Evolutionary conservation across 2,797 vertebrate genomes (phyloP), one percentile per base, ranked within the genome.

Genomic region (Forpus xanthops): DNA sequence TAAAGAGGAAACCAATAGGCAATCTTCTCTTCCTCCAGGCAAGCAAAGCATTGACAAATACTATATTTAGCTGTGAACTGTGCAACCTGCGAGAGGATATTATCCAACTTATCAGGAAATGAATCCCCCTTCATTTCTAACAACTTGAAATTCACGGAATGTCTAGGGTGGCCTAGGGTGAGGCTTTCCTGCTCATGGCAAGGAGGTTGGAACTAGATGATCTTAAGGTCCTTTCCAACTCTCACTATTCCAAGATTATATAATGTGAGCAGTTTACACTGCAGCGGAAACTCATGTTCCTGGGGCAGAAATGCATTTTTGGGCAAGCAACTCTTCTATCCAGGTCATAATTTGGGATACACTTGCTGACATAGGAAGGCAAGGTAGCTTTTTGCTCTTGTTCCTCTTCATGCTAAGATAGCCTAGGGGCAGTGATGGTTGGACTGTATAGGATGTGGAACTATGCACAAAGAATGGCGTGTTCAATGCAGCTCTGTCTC

Each of bases 1-100:
- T 92, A 77, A 94, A 87, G 37, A 89, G 81, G 90, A 95, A 97
- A 87, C 84, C 79, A 91, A 94, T 89, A 93, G 89, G 84, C 71
- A 75, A 27, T 79, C 65, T 95, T 92, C 42, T 86, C 49, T 96
- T 97, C 94, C 89, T 93, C 65, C 3, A 1, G 30, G 6, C 19
- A 1, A 90, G 70, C 45, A 92, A 92, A 89, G 37, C 76, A 70
- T 45, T 82, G 92, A 80, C 61, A 90, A 92, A 53, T 78, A 41
- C 72, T 95, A 45, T 89, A 93, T 94, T 96, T 96, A 96, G 71
- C 56, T 75, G 60, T 72, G 82, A 96, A 76, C 53, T 74, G 5
- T 56, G 60, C 60, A 91, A 85, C 53, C 62, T 75, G 50, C 35
- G 50, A 60, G 83, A 82, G 55, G 76, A 65, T 82, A 92, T 89